Base-by-base conservation (phyloP, 2,888 invertebrate species). In the Lampropteryx suffumata region DNA sequence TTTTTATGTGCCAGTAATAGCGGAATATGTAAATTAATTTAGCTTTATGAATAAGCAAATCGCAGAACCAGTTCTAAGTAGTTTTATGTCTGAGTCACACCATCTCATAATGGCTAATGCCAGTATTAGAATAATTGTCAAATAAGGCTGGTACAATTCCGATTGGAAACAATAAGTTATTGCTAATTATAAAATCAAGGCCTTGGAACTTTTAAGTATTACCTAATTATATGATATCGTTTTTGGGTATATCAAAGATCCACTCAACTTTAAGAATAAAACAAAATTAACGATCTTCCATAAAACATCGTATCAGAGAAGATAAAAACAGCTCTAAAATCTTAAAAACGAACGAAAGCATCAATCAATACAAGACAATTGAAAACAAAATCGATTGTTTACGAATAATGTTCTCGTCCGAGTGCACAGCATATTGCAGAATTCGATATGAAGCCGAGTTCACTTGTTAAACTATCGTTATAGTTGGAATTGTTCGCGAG, bases 391-490 rank as follows among this genome's bases (percentile, higher is more conserved):
- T 69, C 50, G 37, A 50, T 67, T 65, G 63, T 69, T 67, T 62
- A 64, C 68, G 72, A 76, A 72, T 73, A 72, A 73, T 67, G 67
- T 64, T 62, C 64, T 60, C 70, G 72, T 70, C 73, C 69, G 75
- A 82, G 73, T 76, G 76, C 75, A 71, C 73, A 42, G 68, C 69
- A 1, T 7, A 67, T 64, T 73, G 73, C 79, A 75, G 70, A 77
- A 74, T 72, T 72, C 72, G 69, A 79, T 80, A 80, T 79, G 79
- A 76, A 80, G 79, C 81, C 79, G 82, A 83, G 79, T 87, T 84
- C 80, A 82, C 82, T 82, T 80, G 82, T 84, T 84, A 80, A 85
- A 85, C 84, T 87, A 85, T 83, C 79, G 83, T 78, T 82, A 75
- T 79, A 79, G 80, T 78, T 74, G 77, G 74, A 75, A 84, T 85